Evolutionary conservation across 2,113 vertebrate genomes (phyloP).

Genomic region (Prolemur simus): DNA sequence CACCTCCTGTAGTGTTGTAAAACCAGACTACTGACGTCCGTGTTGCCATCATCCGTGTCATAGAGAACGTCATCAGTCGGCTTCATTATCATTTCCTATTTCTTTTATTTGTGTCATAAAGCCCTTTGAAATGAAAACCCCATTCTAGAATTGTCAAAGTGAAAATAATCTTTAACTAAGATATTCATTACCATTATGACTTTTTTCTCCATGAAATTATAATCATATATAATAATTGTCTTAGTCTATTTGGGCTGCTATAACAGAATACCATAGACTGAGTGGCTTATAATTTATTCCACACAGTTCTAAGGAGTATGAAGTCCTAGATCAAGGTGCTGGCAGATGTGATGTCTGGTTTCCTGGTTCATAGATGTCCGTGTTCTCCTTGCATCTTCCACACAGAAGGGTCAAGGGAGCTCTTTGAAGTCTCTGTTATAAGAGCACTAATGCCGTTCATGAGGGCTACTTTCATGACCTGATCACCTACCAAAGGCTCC

Average conservation of each 20-base stretch:
- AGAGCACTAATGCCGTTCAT: neutral
- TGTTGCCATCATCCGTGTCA: neutral
- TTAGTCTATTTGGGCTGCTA: neutral
- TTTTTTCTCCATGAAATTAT: neutral
- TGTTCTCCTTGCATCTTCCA: neutral
- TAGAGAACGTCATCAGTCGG: neutral
- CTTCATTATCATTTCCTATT: neutral
- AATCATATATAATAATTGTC: neutral
- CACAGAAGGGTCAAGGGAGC: neutral
- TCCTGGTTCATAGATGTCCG: fast-evolving
- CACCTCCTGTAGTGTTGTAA: neutral
- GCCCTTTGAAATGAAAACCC: neutral
- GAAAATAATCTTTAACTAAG: constrained; percentile 14
- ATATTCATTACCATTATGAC: neutral
- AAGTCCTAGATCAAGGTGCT: neutral
- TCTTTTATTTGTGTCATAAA: neutral
- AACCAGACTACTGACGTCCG: neutral
- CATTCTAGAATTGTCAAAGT: neutral
- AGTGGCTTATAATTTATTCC: too few species aligned
- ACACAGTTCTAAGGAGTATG: neutral
- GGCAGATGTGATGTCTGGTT: neutral
- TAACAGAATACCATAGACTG: neutral
- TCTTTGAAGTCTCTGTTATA: neutral
- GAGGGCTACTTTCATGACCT: neutral
- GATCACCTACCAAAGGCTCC: neutral